Conservation (phyloP, 1,140 invertebrate species). For the Drosophila lacteicornis region DNA sequence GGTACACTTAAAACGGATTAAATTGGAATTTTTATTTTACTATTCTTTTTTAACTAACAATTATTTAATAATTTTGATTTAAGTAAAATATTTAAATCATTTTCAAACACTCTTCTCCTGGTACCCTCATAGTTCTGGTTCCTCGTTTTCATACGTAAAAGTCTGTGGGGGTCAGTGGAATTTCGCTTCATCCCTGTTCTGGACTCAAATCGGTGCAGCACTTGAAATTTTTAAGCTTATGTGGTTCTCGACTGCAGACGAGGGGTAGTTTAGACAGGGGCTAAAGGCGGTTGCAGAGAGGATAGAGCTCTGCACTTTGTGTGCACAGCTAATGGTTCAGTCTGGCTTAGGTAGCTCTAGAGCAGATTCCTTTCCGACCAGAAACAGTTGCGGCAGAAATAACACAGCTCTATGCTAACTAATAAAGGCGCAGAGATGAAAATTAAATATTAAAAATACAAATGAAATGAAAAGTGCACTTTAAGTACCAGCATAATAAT, state of each 20-base stretch:
- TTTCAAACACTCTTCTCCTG: not conserved
- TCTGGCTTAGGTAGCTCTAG: slow-evolving; percentile 9
- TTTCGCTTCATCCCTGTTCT: slow-evolving; percentile 49
- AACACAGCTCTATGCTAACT: not conserved
- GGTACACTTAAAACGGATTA: too few relatives aligned
- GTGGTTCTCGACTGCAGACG: slow-evolving; percentile 20
- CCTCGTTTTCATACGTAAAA: not conserved
- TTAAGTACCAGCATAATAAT: not conserved
- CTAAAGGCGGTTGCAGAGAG: not conserved
- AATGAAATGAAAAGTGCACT: not conserved
- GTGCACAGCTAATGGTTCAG: slow-evolving; percentile 45
- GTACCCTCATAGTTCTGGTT: not conserved
- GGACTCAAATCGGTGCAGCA: slow-evolving; percentile 18
- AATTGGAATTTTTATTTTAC: too few relatives aligned
- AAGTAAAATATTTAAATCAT: too few relatives aligned
- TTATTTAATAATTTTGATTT: too few relatives aligned
- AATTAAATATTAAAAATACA: not conserved
- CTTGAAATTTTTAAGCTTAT: slow-evolving; percentile 47
- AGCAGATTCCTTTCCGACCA: slow-evolving; percentile 7
- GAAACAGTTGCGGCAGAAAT: slow-evolving; percentile 26
- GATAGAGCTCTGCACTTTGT: slow-evolving; percentile 28
- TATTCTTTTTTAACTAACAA: too few relatives aligned
- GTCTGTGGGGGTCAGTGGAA: slow-evolving; percentile 49
- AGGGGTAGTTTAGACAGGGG: not conserved
- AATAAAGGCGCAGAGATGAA: not conserved